Conservation (phyloP, 1,140 invertebrate genomes). For the Ylistrum balloti region DNA sequence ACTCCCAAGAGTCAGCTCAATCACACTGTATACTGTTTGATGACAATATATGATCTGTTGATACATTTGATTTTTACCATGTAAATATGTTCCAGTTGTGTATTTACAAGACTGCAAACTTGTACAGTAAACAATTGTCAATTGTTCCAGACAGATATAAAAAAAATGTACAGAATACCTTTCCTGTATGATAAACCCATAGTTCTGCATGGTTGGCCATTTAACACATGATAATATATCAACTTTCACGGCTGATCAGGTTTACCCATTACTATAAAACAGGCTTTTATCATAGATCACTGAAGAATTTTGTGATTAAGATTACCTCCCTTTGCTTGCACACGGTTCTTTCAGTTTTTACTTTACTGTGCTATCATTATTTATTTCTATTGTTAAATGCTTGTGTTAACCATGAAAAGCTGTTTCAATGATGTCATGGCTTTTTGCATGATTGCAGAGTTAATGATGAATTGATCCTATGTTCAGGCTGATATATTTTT, state of each 20-base stretch:
- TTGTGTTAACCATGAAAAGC: no score
- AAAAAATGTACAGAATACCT: background rate
- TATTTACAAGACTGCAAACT: background rate
- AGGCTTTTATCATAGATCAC: background rate
- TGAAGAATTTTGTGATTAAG: background rate
- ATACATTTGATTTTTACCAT: background rate
- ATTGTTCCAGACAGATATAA: background rate
- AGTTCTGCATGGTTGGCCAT: background rate
- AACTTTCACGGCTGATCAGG: background rate
- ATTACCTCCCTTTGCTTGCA: background rate
- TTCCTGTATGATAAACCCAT: background rate
- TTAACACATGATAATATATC: background rate
- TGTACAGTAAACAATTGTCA: background rate
- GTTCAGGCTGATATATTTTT: no score
- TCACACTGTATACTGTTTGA: background rate
- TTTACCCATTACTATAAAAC: background rate
- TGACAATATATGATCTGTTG: background rate
- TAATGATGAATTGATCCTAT: no score
- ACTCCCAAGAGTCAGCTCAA: background rate
- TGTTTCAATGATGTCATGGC: no score
- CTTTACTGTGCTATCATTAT: no score
- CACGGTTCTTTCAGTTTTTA: no score
- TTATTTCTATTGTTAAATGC: no score
- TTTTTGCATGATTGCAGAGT: no score
- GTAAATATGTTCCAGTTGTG: background rate